Percentiles rank a stretch among this genome's conserved stretches.
Evolutionary conservation across 2,113 vertebrate genomes (phyloP).

Genomic region (Helogale parvula): DNA sequence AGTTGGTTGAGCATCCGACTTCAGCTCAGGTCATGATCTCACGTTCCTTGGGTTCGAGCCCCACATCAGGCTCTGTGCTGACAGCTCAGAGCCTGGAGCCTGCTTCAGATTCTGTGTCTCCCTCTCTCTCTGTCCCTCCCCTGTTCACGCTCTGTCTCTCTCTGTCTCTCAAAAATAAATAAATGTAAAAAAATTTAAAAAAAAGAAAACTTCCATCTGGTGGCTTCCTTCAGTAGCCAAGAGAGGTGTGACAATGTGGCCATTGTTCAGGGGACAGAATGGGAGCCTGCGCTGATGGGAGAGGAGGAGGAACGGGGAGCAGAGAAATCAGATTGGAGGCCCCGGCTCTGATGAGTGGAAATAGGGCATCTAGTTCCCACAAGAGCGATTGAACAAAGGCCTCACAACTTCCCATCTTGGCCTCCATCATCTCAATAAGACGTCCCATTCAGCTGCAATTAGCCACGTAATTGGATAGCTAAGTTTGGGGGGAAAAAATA

Average conservation of each 20-base stretch:
- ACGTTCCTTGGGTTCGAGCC: no score
- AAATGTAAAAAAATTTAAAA: no score
- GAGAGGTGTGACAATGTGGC: conserved; percentile 49
- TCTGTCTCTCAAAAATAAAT: no score
- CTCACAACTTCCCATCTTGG: conserved; percentile 7
- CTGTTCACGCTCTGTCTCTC: no score
- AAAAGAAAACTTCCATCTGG: not conserved
- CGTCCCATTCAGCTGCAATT: conserved; percentile 66
- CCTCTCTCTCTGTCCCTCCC: no score
- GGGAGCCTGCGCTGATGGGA: not conserved
- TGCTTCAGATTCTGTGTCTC: no score
- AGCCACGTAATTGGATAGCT: not conserved
- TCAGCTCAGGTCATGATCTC: no score
- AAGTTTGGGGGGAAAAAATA: not conserved
- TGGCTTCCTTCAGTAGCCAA: not conserved
- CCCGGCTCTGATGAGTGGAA: not conserved
- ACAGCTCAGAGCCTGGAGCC: no score
- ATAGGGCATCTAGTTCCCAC: conserved; percentile 60
- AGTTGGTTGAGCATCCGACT: no score
- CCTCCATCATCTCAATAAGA: conserved; percentile 48
- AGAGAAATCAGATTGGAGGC: not conserved
- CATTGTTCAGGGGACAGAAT: conserved; percentile 2
- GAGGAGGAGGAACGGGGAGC: not conserved
- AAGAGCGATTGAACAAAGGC: conserved; percentile 53
- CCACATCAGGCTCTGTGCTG: no score